Evolutionary conservation across 1,140 invertebrate genomes (phyloP).

Genomic region (Neuroterus valhalla): DNA sequence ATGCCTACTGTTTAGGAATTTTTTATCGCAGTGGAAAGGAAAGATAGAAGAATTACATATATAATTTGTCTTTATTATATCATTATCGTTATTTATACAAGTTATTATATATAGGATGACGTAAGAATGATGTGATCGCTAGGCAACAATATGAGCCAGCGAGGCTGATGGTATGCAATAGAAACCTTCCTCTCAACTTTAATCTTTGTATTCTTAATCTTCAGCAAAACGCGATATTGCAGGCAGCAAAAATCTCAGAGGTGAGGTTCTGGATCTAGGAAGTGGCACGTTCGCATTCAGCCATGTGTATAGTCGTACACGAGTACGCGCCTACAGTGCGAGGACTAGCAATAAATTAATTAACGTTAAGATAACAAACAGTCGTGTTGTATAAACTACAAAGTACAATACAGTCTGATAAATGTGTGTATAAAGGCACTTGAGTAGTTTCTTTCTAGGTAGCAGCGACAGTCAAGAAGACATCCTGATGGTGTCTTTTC

Average conservation of each 20-base stretch:
- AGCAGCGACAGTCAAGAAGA: constrained; percentile 4
- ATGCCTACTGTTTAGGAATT: no score
- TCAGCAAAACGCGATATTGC: constrained; percentile 38
- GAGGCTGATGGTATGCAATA: constrained; percentile 7
- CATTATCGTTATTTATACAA: constrained; percentile 60
- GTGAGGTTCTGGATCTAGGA: constrained; percentile 21
- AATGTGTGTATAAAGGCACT: constrained; percentile 73
- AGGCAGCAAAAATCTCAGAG: constrained; percentile 33
- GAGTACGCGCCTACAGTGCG: constrained; percentile 37
- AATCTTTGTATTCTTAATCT: constrained; percentile 29
- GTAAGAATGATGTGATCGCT: constrained; percentile 37
- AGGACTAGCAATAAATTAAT: constrained; percentile 63
- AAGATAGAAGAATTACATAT: constrained; percentile 43
- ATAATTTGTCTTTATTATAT: constrained; percentile 60
- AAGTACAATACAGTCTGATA: constrained; percentile 69
- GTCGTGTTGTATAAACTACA: constrained; percentile 67
- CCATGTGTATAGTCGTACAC: constrained; percentile 29
- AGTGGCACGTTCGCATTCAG: constrained; percentile 3
- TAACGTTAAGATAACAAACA: constrained; percentile 64
- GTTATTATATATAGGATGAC: constrained; percentile 59
- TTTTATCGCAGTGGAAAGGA: background rate
- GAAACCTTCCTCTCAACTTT: constrained; percentile 40
- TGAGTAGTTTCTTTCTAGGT: constrained; percentile 54
- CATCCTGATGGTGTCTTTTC: constrained; percentile 24
- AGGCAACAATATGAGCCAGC: constrained; percentile 62